Conservation (phyloP, 2,888 invertebrate genomes). For the Imbricaverruca yamaguchii region DNA sequence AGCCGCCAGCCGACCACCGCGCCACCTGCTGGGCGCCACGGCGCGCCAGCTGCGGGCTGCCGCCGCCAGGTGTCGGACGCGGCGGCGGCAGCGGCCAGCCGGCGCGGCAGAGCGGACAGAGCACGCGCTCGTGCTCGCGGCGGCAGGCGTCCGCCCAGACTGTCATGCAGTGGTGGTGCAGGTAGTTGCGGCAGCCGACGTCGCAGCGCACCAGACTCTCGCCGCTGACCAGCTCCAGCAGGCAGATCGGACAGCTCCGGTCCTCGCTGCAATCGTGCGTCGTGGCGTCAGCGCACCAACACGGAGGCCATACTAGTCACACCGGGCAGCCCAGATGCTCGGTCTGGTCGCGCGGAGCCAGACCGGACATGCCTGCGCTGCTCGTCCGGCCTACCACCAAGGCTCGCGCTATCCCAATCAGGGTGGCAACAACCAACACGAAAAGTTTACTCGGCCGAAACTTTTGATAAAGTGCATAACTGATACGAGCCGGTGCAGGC, state of each 20-base stretch:
- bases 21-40: not conserved
- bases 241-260: constrained; percentile 45
- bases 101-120: constrained; percentile 43
- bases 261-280: constrained; percentile 38
- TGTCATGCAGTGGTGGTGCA: constrained; percentile 46
- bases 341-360: too few relatives aligned
- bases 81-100: constrained; percentile 37
- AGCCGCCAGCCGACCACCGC: not conserved
- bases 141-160: constrained; percentile 40
- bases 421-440: too few relatives aligned
- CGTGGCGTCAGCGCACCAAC: too few relatives aligned
- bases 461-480: too few relatives aligned
- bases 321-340: too few relatives aligned
- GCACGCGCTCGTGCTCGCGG: constrained; percentile 41
- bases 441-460: too few relatives aligned
- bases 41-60: not conserved
- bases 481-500: too few relatives aligned
- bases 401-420: too few relatives aligned
- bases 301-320: too few relatives aligned
- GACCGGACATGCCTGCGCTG: too few relatives aligned
- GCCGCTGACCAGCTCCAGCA: constrained; percentile 45
- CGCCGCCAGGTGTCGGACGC: not conserved
- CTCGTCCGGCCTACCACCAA: too few relatives aligned
- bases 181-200: constrained; percentile 43
- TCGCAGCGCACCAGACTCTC: constrained; percentile 44